Conservation (phyloP, 2,888 invertebrate species). For the Thyatira batis region DNA sequence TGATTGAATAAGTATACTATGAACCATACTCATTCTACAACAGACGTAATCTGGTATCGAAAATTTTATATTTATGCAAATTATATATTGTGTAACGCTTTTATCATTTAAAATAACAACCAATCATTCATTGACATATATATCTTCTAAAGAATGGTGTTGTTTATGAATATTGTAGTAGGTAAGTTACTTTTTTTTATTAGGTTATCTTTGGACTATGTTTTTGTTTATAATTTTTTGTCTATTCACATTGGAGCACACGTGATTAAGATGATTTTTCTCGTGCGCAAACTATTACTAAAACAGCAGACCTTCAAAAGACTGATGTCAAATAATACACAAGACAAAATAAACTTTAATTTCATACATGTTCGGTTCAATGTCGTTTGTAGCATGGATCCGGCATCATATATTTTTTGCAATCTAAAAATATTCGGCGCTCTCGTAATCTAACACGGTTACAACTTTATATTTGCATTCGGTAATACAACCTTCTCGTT, state of each 20-base stretch:
- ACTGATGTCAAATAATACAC: not conserved
- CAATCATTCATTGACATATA: not conserved
- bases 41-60: too few relatives aligned
- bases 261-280: not conserved
- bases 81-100: too few relatives aligned
- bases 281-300: not conserved
- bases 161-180: too few relatives aligned
- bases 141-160: too few relatives aligned
- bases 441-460: conserved; percentile 1
- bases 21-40: too few relatives aligned
- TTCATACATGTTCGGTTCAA: not conserved
- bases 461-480: not conserved
- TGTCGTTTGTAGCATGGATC: not conserved
- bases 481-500: not conserved
- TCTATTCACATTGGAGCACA: not conserved
- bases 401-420: conserved; percentile 14
- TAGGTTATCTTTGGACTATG: not conserved
- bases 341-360: not conserved
- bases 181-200: too few relatives aligned
- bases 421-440: conserved; percentile 21
- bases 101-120: not conserved
- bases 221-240: conserved; percentile 6
- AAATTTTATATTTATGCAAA: too few relatives aligned
- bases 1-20: too few relatives aligned
- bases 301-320: not conserved